Conservation (phyloP, 2,797 vertebrate species). For the Coregonus suidteri region DNA sequence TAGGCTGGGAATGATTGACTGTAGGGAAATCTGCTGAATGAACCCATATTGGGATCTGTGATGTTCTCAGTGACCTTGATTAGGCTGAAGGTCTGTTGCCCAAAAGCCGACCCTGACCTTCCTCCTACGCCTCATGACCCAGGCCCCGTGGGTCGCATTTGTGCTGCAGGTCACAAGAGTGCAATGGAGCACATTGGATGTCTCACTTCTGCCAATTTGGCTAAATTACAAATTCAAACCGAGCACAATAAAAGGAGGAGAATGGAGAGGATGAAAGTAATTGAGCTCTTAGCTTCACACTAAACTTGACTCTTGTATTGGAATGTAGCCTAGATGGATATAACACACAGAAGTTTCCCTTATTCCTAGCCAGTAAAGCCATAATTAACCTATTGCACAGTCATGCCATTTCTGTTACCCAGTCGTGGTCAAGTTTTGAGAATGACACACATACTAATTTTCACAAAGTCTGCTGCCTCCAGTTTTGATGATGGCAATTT, state of each 20-base stretch:
- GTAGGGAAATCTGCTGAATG: background rate
- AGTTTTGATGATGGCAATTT: too few relatives aligned
- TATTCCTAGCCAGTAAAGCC: background rate
- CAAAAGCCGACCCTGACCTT: background rate
- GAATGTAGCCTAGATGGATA: background rate
- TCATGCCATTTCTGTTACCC: background rate
- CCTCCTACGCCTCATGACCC: background rate
- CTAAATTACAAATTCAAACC: background rate
- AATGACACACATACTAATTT: too few relatives aligned
- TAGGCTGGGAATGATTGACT: constrained; percentile 5
- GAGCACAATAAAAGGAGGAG: background rate
- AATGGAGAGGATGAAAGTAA: background rate
- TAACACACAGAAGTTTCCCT: background rate
- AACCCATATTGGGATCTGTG: background rate
- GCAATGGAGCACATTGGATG: background rate
- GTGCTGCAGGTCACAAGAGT: background rate
- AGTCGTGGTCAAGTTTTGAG: background rate
- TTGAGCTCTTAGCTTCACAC: background rate
- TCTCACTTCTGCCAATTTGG: constrained; percentile 1
- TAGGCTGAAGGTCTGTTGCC: background rate
- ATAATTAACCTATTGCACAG: background rate
- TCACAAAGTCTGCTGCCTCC: too few relatives aligned
- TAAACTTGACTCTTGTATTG: background rate
- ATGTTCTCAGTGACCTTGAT: background rate
- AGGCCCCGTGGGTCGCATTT: background rate